Base-by-base conservation (phyloP, 2,888 invertebrate species). In the Polydrusus pterygomalis region DNA sequence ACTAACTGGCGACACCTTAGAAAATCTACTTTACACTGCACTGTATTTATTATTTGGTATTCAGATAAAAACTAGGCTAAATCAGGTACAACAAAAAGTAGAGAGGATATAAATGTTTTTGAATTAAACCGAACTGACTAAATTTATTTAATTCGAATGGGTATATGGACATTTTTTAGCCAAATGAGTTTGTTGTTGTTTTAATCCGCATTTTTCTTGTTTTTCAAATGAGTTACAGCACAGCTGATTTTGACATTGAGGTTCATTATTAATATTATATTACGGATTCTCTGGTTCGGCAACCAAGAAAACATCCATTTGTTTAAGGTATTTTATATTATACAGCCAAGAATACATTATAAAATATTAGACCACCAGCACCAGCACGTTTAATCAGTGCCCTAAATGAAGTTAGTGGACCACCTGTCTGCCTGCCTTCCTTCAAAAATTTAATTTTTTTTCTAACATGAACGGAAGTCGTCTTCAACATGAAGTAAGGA, bases 1-100 rank as follows among this genome's bases (percentile, higher is more conserved):
- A 87, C 87, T 84, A 81, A 76, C 81, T 79, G 87, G 86, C 87
- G 87, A 82, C 86, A 70, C 60, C 20, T 47, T 54, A 15, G 47
- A 45, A 45, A 15, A 38, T 38, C 15, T 38, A 30, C 17, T 38
- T 15, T 9, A 17, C 58, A 40, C 8, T 38, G 58, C 58, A 60
- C 38, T 60, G 58, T 17, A 60, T 34, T 17, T 38, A 15, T 58
- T 60, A 25, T 17, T 17, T 10, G 38, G 15, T 2, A 15, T 18
- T 30, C 15, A 15, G 17, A 30, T 0, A 8, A 60, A 60, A 38
- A 60, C 7, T n/a, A 15, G n/a, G 15, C 56, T 9, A 60, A 60
- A 60, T 30, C 17, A 60, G 38, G 58, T 60, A 60, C 38, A 3
- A 17, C 38, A 1, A 60, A 60, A 17, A 13, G 0, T 38, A 18